Conservation (phyloP, 2,888 invertebrate genomes). For the Drosophila greeni region DNA sequence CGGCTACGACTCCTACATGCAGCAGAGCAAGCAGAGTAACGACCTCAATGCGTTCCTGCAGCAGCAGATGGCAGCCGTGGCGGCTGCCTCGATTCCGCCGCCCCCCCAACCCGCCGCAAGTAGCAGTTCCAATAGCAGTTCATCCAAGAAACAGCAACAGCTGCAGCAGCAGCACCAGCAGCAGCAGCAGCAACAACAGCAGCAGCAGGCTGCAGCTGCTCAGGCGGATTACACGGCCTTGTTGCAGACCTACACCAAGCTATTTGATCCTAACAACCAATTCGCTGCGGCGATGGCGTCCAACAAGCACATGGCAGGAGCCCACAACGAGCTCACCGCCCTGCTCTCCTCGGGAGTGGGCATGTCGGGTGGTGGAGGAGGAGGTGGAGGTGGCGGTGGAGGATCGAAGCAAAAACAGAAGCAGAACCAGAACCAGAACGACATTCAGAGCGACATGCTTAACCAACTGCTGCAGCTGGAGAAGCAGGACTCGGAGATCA, state of each 20-base stretch:
- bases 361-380: constrained; percentile 44
- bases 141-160: constrained; percentile 54
- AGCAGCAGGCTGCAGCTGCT: constrained; percentile 62
- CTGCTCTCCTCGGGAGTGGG: constrained; percentile 72
- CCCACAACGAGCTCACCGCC: constrained; percentile 75
- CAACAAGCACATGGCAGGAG: constrained; percentile 64
- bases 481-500: constrained; percentile 76
- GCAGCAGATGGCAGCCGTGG: constrained; percentile 77
- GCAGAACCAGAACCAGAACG: constrained; percentile 47
- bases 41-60: constrained; percentile 77
- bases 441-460: constrained; percentile 76
- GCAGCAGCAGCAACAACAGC: constrained; percentile 60
- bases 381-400: constrained; percentile 43
- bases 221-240: constrained; percentile 76
- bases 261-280: constrained; percentile 76
- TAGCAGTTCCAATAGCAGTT: constrained; percentile 49
- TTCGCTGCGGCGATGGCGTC: constrained; percentile 70
- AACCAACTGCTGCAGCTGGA: constrained; percentile 77
- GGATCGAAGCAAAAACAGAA: constrained; percentile 62
- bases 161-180: constrained; percentile 64
- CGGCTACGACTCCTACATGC: constrained; percentile 78
- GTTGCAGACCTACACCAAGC: constrained; percentile 77
- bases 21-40: constrained; percentile 74
- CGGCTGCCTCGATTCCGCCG: constrained; percentile 67
- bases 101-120: constrained; percentile 47